A percentile compares a stretch with the other conserved stretches of the same genome.
These are phyloP conservation scores for Drosophila mimetica DNA, from an alignment of 2,888 invertebrate genomes.

Conservation along the genomic window DNA sequence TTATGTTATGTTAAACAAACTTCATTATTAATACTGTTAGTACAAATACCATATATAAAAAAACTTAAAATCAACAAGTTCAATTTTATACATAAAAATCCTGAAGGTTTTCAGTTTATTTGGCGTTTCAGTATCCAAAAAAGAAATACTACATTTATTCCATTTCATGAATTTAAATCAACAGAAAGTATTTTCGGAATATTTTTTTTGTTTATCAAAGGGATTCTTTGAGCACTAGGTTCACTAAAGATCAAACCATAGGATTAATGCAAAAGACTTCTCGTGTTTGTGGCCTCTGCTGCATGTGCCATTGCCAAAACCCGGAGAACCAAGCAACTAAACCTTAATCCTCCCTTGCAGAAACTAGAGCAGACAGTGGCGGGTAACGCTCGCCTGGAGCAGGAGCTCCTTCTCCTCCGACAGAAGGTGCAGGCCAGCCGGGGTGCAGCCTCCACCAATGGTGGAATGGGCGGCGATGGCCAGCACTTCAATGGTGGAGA, in stretches of 20 bases:
- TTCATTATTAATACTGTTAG: no score
- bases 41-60: no score
- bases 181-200: no score
- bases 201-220: no score
- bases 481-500: slow-evolving; percentile 82
- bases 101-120: no score
- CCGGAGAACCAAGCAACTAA: slow-evolving; percentile 21
- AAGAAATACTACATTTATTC: no score
- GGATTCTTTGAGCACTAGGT: no score
- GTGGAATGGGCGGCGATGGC: slow-evolving; percentile 84
- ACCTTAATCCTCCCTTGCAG: slow-evolving; percentile 82
- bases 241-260: background rate
- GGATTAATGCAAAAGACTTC: slow-evolving; percentile 68
- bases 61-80: no score
- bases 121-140: no score
- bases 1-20: no score
- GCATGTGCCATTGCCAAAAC: slow-evolving; percentile 52
- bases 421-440: slow-evolving; percentile 92
- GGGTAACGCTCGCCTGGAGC: slow-evolving; percentile 94
- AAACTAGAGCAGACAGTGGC: slow-evolving; percentile 96
- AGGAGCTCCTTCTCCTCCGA: slow-evolving; percentile 92
- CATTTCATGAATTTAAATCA: no score
- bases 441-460: slow-evolving; percentile 36
- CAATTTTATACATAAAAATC: no score
- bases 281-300: slow-evolving; percentile 46